Base-by-base conservation (phyloP, 2,888 invertebrate species). In the Diogma glabrata region DNA sequence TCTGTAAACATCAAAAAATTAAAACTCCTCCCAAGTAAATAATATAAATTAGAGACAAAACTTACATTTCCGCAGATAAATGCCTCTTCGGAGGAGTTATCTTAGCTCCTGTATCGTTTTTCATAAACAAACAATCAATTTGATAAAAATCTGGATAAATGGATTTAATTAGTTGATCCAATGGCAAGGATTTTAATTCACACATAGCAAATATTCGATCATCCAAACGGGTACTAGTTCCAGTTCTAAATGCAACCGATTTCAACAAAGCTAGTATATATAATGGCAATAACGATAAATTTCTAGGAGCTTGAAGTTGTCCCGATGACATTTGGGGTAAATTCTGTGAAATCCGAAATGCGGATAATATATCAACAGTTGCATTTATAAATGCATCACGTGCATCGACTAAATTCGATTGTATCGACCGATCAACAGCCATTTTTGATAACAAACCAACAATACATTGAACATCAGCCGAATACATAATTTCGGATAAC, bases 361-460 rank as follows among this genome's bases (percentile, higher is more conserved):
- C 81, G 55, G 81, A 79, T 47, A 92, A 70, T 55, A 89, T 84
- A 74, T 99, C 99, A 53, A 93, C 82, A 1, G 87, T 91, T 22
- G 92, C 94, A 72, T 95, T 97, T 59, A 94, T 87, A 51, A 99
- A 81, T 10, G 97, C 99, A 67, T 99, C 99, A 43, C 95, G 77
- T 1, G 97, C 96, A 70, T 99, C 97, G 6, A 84, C 75, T 64
- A 97, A 73, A 47, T 87, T 91, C 23, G 91, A 84, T 36, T 85
- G 78, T 61, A 87, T 75, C 55, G 90, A 88, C 45, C 94, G 78
- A 70, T 99, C 97, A 54, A 93, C 95, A 55, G 95, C 96, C 95
- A 99, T 97, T 78, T 97, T 97, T 22, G 91, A 82, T 23, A 99
- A 75, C 55, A 99, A 71, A 50, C 92, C 92, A 50, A 92, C 77